These are phyloP conservation scores for Junco hyemalis DNA, from an alignment of 2,113 vertebrate species.

Conservation along the genomic window DNA sequence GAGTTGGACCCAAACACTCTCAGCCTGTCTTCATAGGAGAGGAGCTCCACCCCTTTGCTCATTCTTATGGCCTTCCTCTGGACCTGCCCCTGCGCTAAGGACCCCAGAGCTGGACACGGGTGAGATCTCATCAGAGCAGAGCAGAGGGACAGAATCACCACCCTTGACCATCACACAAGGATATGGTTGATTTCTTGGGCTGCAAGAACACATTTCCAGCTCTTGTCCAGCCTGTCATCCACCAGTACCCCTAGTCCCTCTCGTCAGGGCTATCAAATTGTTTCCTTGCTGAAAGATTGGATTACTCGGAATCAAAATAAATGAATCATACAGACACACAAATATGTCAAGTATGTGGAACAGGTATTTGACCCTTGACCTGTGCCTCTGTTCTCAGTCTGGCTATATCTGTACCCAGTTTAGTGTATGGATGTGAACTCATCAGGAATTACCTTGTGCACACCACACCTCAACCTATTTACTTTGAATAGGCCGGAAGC, in stretches of 20 bases:
- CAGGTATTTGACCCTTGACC: background rate
- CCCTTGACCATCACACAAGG: accelerated
- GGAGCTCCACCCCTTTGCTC: background rate
- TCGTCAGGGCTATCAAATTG: background rate
- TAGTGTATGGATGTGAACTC: background rate
- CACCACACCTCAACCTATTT: conserved; percentile 44
- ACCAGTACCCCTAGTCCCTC: background rate
- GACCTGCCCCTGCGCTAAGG: background rate
- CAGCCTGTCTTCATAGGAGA: background rate
- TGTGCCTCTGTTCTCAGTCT: background rate
- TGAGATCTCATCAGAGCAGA: background rate
- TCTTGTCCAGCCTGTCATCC: background rate
- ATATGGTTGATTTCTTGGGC: background rate
- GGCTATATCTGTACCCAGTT: background rate
- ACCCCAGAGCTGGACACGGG: background rate
- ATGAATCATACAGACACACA: background rate
- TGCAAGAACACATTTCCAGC: accelerated
- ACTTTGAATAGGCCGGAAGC: background rate
- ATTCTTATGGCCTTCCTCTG: background rate
- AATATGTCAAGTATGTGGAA: background rate
- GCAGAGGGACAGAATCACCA: background rate
- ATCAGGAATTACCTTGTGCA: background rate
- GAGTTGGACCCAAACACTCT: background rate
- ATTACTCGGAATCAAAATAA: background rate
- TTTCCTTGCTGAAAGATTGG: background rate